These are phyloP conservation scores for Sericinus montela DNA, from an alignment of 2,888 invertebrate genomes.

Conservation along the genomic window DNA sequence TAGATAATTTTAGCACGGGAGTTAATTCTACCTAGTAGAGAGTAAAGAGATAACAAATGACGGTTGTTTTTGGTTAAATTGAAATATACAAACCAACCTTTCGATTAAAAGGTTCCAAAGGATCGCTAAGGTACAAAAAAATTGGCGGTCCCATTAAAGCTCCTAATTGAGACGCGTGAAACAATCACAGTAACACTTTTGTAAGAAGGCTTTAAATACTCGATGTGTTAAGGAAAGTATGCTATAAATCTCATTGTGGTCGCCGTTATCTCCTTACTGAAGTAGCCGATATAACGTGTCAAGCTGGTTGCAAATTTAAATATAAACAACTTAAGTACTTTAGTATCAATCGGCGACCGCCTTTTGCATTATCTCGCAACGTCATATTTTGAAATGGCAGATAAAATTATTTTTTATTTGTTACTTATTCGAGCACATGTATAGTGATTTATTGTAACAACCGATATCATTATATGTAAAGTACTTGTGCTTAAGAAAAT, in stretches of 20 bases:
- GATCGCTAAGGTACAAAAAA: constrained; percentile 28
- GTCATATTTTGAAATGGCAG: constrained; percentile 31
- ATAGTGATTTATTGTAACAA: constrained; percentile 22
- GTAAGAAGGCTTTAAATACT: constrained; percentile 43
- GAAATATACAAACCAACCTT: not conserved
- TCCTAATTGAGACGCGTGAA: constrained; percentile 60
- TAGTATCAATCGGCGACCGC: constrained; percentile 34
- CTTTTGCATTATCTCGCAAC: constrained; percentile 28
- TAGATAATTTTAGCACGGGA: too few relatives aligned
- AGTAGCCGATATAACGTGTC: constrained; percentile 68
- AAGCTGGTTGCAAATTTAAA: constrained; percentile 60
- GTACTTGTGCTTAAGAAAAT: constrained; percentile 6
- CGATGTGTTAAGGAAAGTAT: constrained; percentile 52
- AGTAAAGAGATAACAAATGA: too few relatives aligned
- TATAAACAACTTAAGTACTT: constrained; percentile 58
- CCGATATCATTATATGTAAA: constrained; percentile 17
- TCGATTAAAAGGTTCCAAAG: constrained; percentile 25
- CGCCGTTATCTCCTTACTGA: constrained; percentile 59
- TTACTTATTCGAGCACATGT: constrained; percentile 2
- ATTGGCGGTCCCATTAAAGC: constrained; percentile 48
- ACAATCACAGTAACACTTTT: constrained; percentile 50
- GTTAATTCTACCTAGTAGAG: too few relatives aligned
- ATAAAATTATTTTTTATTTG: constrained; percentile 15
- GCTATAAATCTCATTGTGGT: constrained; percentile 71
- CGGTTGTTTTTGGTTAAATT: too few relatives aligned